These are phyloP conservation scores for Ginglymostoma cirratum DNA, from an alignment of 2,113 vertebrate species.

Conservation along the genomic window DNA sequence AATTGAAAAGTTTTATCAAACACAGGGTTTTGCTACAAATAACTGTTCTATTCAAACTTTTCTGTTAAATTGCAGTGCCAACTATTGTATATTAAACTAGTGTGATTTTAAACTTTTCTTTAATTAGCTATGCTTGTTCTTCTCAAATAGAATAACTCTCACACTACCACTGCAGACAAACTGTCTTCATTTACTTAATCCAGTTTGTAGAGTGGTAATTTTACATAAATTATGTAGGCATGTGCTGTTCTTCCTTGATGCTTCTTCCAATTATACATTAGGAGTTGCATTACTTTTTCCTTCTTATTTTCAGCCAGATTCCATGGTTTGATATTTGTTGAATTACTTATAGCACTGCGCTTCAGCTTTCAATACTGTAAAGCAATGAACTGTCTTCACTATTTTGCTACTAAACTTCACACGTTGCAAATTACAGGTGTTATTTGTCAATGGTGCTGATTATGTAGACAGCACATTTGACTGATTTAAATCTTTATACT, in stretches of 20 bases:
- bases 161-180: not conserved
- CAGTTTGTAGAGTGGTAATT: not conserved
- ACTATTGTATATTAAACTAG: not conserved
- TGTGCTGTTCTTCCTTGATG: not conserved
- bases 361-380: not conserved
- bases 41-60: not conserved
- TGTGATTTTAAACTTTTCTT: not conserved
- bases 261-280: not conserved
- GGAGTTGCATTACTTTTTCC: not conserved
- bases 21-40: not conserved
- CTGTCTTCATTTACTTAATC: not conserved
- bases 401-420: not conserved
- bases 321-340: not conserved
- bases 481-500: not conserved
- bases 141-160: not conserved
- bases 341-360: not conserved
- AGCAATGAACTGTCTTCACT: not conserved
- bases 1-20: too few relatives aligned
- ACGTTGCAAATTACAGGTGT: not conserved
- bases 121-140: not conserved
- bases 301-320: not conserved
- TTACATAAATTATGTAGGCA: not conserved
- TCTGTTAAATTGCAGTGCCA: not conserved
- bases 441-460: not conserved
- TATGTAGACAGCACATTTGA: not conserved